Percentiles rank a stretch among this genome's conserved stretches.
phyloP scores from a whole-genome alignment of 1,140 invertebrate species.

The Chironomus tepperi region DNA sequence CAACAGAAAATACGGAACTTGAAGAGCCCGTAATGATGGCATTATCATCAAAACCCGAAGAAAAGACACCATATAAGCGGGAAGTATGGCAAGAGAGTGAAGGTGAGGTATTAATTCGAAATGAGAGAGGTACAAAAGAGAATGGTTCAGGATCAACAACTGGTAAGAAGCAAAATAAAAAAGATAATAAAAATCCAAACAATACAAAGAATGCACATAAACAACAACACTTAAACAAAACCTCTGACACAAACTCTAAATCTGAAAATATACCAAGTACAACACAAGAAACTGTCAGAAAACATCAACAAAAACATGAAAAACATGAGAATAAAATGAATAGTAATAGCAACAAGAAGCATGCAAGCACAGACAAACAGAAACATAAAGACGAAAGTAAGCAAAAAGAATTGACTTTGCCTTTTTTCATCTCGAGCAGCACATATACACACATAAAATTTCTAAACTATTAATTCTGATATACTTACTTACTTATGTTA shows the following conservation, averaged over 20 bases:
- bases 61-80: slow-evolving; percentile 41
- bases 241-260: slow-evolving; percentile 6
- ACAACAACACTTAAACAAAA: slow-evolving; percentile 25
- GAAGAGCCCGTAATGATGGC: background rate
- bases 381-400: slow-evolving; percentile 16
- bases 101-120: slow-evolving; percentile 64
- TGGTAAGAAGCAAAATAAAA: slow-evolving; percentile 20
- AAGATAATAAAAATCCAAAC: slow-evolving; percentile 12
- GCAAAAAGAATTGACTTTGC: background rate
- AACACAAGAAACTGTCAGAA: slow-evolving; percentile 20
- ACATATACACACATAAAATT: background rate
- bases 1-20: slow-evolving; percentile 1
- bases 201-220: slow-evolving; percentile 25
- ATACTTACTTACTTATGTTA: background rate
- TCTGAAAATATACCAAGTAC: background rate
- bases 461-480: background rate
- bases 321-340: background rate
- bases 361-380: slow-evolving; percentile 7
- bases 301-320: slow-evolving; percentile 4
- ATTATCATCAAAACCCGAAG: background rate
- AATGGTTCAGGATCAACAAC: slow-evolving; percentile 39
- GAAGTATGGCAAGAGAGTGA: slow-evolving; percentile 59
- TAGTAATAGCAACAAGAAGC: slow-evolving; percentile 5
- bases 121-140: slow-evolving; percentile 64
- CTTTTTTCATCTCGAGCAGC: background rate